Evolutionary conservation across 2,888 invertebrate species (phyloP).

Genomic region (Coelinius sp.): DNA sequence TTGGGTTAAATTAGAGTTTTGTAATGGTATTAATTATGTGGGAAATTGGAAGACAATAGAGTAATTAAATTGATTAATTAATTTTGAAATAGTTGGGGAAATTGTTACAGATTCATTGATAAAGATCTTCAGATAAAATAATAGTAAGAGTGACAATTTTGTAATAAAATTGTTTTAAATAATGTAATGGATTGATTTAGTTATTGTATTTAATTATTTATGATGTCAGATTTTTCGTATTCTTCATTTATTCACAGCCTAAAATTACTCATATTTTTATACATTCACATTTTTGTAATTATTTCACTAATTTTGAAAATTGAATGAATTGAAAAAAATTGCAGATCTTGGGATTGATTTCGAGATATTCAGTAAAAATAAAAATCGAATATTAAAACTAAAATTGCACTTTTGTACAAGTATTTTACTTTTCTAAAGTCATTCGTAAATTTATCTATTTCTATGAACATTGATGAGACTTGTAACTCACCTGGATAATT

Average conservation of each 20-base stretch:
- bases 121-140: background rate
- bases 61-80: background rate
- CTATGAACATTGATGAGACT: background rate
- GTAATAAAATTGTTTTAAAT: background rate
- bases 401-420: constrained; percentile 4
- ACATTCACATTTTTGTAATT: constrained; percentile 1
- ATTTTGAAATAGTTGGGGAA: background rate
- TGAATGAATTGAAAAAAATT: background rate
- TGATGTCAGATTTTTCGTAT: background rate
- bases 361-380: too few relatives aligned
- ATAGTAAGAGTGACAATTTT: background rate
- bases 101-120: background rate
- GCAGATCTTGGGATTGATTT: background rate
- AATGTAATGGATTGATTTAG: background rate
- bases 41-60: constrained; percentile 12
- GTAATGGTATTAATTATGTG: background rate
- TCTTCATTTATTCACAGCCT: constrained; percentile 27
- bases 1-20: too few relatives aligned
- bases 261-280: constrained; percentile 20
- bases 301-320: background rate
- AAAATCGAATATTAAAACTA: background rate
- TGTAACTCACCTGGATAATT: constrained; percentile 15
- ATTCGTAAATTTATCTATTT: background rate
- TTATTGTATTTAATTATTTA: background rate
- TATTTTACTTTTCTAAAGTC: too few relatives aligned